Base-by-base conservation (phyloP, 2,113 vertebrate species). In the Pseudorhombus dupliciocellatus region DNA sequence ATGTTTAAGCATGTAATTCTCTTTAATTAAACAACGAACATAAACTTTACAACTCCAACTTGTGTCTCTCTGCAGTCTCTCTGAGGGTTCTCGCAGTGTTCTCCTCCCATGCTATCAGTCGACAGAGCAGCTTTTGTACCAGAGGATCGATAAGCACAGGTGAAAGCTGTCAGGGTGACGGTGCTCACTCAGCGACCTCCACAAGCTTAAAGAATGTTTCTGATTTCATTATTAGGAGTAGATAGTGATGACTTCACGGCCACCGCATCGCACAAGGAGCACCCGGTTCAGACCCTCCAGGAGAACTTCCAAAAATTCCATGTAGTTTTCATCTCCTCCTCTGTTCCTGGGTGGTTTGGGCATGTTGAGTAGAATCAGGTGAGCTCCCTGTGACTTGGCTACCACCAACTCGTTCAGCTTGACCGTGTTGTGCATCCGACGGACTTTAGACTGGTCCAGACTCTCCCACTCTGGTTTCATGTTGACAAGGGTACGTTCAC, bases 291-390 rank as follows among this genome's bases (percentile, higher is more conserved):
- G 91, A 34, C 97, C 97, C 85, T 99, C 97, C 0, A 97, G 95
- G 67, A 99, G 87, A 80, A 99, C 97, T 89, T 99, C 97, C 42
- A 99, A 89, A 78, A 98, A 99, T 89, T 98, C 97, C 96, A 98
- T 99, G 67, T 98, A 99, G 90, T 98, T 98, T 90, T 98, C 97
- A 0, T 98, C 97, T 0, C 97, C 97, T 65, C 96, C 95, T 61
- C 92, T 89, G 93, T 94, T 98, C 77, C 59, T 94, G 0, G 97
- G 97, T 0, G 97, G 97, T 40, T 97, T 97, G 0, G 97, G 97
- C 97, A 99, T 98, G 88, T 99, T 99, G 68, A 98, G 92, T 53
- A 99, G 93, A 46, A 98, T 96, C 61, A 99, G 94, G 26, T 97
- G 97, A 8, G 97, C 96, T 0, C 94, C 91, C 78, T 97, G 97